Evolutionary conservation across 2,113 vertebrate genomes (phyloP), one percentile per base, ranked within the genome.

Genomic region (Xenopus borealis): DNA sequence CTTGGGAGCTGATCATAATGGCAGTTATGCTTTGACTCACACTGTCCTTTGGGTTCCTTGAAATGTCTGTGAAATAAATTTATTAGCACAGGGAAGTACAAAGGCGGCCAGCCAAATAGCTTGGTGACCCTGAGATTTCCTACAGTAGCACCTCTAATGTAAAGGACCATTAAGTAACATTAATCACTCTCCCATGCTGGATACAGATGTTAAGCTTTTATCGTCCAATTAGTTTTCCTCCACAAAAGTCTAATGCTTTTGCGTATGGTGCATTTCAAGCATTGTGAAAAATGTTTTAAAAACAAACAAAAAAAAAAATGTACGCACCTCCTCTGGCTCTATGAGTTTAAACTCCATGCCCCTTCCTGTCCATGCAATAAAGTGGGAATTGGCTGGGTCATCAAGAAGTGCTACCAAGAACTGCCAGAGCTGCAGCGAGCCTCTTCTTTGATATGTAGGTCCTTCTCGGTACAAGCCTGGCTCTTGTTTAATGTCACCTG

Each of bases 281-380:
- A 55, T 55, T 9, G 16, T n/a, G 17, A 3, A 16, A 55, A 55
- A 3, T 8, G 23, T 27, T 27, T 27, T 27, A 27, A 27, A 27
- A n/a, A n/a, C n/a, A n/a, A n/a, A n/a, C n/a, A n/a, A 3, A 27
- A 27, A 27, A 27, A 61, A 23, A 61, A 23, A 62, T 58, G 66
- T 27, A 83, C 91, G 79, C 80, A 98, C 97, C 95, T 99, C 97
- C 82, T 99, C 97, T 0, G 97, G 97, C 82, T 99, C 97, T 23
- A 99, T 98, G 82, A 99, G 89, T 79, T 99, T 99, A 86, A 99
- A 98, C 86, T 99, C 97, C 97, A 99, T 99, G 84, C 97, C 97
- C 69, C 96, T 93, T 59, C 97, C 97, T 40, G 97, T 99, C 97
- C 97, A 98, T 0, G 97, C 96, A 78, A 99, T 99, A 85, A 97